Conservation (phyloP, 2,888 invertebrate species). For the Agrotis clavis region DNA sequence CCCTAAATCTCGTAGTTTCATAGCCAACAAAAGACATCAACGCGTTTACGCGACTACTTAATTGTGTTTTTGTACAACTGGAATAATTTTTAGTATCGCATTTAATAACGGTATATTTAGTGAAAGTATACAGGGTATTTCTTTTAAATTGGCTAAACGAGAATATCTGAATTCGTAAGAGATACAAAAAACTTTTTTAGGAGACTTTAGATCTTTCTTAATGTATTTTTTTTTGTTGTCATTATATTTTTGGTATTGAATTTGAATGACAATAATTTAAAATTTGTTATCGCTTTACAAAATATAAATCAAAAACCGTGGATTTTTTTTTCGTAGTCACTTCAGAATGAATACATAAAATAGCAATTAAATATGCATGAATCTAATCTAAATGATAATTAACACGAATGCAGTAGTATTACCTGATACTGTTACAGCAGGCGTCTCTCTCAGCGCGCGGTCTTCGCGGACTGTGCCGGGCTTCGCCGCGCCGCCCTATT, state of each 20-base stretch:
- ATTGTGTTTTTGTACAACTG: not conserved
- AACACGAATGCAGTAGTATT: not conserved
- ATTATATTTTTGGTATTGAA: no score
- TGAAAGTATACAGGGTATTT: not conserved
- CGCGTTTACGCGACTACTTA: conserved; percentile 37
- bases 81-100: not conserved
- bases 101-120: not conserved
- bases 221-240: no score
- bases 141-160: no score
- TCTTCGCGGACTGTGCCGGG: conserved; percentile 38
- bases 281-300: not conserved
- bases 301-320: not conserved
- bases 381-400: not conserved
- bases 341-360: not conserved
- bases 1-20: conserved; percentile 30
- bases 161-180: no score
- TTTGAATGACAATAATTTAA: not conserved
- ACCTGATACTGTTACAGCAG: conserved; percentile 11
- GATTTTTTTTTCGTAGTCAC: not conserved
- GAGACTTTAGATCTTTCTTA: no score
- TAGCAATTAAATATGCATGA: not conserved
- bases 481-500: conserved; percentile 31
- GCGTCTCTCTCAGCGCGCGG: conserved; percentile 7
- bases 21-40: conserved; percentile 65
- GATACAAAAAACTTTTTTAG: no score